These are phyloP conservation scores for Andrena chrysosceles DNA, from an alignment of 2,888 invertebrate genomes.

Conservation along the genomic window DNA sequence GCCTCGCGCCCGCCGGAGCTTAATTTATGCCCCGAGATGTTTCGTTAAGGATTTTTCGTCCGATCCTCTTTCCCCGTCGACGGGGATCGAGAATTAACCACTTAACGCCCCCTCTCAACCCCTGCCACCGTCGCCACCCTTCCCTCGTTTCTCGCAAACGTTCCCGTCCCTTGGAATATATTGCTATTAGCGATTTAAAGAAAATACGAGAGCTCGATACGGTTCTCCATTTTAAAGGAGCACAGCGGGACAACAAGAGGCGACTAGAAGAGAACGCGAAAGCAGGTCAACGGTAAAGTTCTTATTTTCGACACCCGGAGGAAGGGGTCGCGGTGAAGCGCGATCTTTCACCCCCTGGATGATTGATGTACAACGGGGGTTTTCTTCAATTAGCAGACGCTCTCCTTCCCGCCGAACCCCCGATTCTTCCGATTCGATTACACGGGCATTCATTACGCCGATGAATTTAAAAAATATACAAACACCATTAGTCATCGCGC, in stretches of 20 bases:
- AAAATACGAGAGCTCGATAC: too few species aligned
- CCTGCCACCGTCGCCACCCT: conserved; percentile 17
- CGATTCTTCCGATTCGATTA: conserved; percentile 70
- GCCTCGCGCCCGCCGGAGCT: conserved; percentile 33
- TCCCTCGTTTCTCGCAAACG: conserved; percentile 15
- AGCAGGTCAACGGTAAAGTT: conserved; percentile 44
- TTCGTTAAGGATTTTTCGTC: conserved; percentile 71
- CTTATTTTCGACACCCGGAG: not conserved
- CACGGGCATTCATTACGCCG: conserved; percentile 51
- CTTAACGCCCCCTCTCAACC: conserved; percentile 47
- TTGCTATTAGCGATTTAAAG: not conserved
- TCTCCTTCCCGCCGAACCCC: conserved; percentile 18
- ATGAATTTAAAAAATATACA: conserved; percentile 69
- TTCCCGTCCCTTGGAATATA: not conserved
- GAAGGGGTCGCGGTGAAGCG: conserved; percentile 20
- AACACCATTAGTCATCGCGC: conserved; percentile 66
- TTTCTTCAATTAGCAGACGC: conserved; percentile 74
- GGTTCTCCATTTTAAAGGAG: not conserved
- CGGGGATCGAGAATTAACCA: conserved; percentile 51
- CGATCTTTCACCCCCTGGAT: conserved; percentile 52
- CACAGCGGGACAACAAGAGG: not conserved
- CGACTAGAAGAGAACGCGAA: not conserved
- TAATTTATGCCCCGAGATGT: conserved; percentile 73
- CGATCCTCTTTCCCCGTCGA: conserved; percentile 30
- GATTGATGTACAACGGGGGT: conserved; percentile 69